Evolutionary conservation across 2,113 vertebrate species (phyloP).

Genomic region (Sturnira hondurensis): DNA sequence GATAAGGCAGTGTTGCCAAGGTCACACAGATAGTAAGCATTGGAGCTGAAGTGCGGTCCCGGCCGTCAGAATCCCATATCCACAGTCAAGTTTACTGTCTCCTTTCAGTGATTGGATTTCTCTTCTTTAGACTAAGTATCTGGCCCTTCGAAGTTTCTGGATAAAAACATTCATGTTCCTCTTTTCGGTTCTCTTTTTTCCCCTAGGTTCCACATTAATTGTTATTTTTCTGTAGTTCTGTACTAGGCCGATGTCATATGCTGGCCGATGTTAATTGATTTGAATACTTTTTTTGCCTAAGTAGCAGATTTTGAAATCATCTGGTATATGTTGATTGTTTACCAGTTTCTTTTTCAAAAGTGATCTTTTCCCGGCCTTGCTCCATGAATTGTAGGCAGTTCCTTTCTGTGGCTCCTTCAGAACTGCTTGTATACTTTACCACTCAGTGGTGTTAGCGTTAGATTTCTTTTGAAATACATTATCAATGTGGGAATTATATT

Average conservation of each 20-base stretch:
- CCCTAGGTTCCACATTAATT: not conserved
- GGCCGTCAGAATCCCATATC: not conserved
- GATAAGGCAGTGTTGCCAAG: not conserved
- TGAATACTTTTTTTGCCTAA: not conserved
- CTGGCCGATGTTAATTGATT: not conserved
- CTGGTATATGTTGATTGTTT: not conserved
- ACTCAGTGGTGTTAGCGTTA: not conserved
- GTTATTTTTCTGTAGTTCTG: not conserved
- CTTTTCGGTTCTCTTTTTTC: not conserved
- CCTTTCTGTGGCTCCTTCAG: not conserved
- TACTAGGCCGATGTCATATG: not conserved
- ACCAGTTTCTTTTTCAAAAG: not conserved
- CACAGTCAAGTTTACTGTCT: not conserved
- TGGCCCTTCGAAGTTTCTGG: not conserved
- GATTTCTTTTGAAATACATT: not conserved
- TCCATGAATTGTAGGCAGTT: not conserved
- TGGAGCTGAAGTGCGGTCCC: not conserved
- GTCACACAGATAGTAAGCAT: not conserved
- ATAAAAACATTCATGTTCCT: not conserved
- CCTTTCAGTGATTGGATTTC: not conserved
- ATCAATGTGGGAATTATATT: not conserved
- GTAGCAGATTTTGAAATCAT: not conserved
- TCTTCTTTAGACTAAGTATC: not conserved
- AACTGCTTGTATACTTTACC: not conserved
- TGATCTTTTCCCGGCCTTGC: not conserved